Evolutionary conservation across 2,113 vertebrate genomes (phyloP).

Genomic region (Egretta garzetta): DNA sequence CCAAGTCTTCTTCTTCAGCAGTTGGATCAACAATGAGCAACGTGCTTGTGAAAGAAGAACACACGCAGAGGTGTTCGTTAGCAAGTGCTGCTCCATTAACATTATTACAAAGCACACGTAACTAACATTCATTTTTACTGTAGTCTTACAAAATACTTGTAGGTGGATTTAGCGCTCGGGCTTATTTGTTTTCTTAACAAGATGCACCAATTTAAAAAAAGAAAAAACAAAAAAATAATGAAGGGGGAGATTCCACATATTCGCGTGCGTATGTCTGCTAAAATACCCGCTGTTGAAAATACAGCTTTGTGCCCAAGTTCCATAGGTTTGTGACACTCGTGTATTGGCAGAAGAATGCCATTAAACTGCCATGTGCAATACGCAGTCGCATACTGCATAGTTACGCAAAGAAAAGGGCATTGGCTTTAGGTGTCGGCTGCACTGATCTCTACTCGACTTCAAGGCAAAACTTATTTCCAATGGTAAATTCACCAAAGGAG

Average conservation of each 20-base stretch:
- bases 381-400: not conserved
- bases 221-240: not conserved
- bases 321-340: rapidly evolving
- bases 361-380: not conserved
- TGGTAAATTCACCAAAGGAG: not conserved
- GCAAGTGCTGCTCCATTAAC: not conserved
- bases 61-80: not conserved
- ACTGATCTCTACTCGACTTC: not conserved
- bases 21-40: constrained; percentile 91
- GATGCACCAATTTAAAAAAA: not conserved
- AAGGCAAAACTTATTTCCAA: not conserved
- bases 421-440: not conserved
- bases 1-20: constrained; percentile 89
- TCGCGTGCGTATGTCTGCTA: not conserved
- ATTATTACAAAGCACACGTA: not conserved
- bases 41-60: constrained; percentile 73
- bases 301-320: not conserved
- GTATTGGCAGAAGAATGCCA: not conserved
- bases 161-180: not conserved
- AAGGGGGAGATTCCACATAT: not conserved
- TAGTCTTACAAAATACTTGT: not conserved
- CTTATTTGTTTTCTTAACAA: not conserved
- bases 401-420: rapidly evolving
- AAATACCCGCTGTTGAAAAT: not conserved
- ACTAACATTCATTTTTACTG: not conserved